A percentile compares a stretch with the other conserved stretches of the same genome.
Evolutionary conservation across 2,113 vertebrate genomes (phyloP).

Genomic region (Menidia beryllina): DNA sequence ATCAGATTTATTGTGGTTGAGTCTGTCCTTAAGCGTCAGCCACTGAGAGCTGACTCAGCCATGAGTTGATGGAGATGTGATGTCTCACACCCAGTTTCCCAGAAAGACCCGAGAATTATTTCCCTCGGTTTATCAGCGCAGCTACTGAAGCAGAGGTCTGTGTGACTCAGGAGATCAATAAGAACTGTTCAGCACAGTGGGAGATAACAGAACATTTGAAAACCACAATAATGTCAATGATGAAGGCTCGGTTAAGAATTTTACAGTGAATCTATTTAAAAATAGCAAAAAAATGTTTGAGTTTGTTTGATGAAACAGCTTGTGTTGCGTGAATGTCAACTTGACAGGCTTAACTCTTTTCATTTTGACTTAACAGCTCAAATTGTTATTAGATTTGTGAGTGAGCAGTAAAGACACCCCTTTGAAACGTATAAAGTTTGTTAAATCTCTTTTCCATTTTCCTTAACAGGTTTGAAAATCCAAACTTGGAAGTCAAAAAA

Average conservation of each 20-base stretch:
- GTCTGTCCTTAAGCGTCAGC: conserved; percentile 25
- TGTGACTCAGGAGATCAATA: neutral
- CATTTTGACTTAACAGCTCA: no score
- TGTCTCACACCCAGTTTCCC: conserved; percentile 62
- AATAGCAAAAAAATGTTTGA: no score
- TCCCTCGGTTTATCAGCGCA: conserved; percentile 30
- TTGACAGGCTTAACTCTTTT: no score
- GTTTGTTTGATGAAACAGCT: no score
- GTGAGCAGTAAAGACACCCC: no score
- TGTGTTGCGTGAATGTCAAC: neutral
- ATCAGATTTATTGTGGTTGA: conserved; percentile 36
- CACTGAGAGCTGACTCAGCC: conserved; percentile 38
- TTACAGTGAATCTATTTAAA: no score
- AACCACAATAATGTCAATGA: conserved; percentile 8
- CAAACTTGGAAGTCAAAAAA: no score
- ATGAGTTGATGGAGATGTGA: conserved; percentile 53
- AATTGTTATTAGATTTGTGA: no score
- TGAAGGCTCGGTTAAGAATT: no score
- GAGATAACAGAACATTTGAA: conserved; percentile 14
- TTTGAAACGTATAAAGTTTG: no score
- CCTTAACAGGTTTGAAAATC: no score
- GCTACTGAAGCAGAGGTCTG: conserved; percentile 11
- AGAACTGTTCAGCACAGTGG: neutral
- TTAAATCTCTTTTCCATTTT: no score
- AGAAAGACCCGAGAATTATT: conserved; percentile 49